Evolutionary conservation across 2,888 invertebrate genomes (phyloP), one percentile per base, ranked within the genome.

Genomic region (Drosophila robusta): DNA sequence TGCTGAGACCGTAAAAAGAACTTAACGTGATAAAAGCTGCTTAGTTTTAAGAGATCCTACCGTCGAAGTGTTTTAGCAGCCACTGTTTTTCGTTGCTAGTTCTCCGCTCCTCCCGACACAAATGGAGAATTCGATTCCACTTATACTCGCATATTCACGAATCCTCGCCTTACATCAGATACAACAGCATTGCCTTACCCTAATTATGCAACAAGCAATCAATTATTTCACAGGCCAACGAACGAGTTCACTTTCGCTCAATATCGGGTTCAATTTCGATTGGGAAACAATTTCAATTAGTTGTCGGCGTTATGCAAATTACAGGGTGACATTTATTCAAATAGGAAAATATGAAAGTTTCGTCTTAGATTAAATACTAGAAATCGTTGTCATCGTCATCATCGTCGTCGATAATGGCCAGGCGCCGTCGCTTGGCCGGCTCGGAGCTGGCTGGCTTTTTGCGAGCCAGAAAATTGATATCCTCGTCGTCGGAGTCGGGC

Each of bases 351-450:
- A 34, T 67, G 45, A 60, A 45, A 50, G 34, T 38, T 39, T 29
- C 49, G 49, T 65, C 52, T 38, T 58, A 36, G 52, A 74, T 70
- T 46, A 61, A 65, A 44, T 66, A 69, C 70, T 89, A 87, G 70
- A 89, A 87, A 63, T 78, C 77, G 68, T 78, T 52, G 41, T 90
- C 87, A 67, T 90, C 88, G 16, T 90, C 91, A 50, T 91, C 92
- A 58, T 91, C 91, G 68, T 91, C 91, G 63, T 91, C 90, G 78
- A 91, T 91, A 72, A 91, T 71, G 56, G 91, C 92, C 62, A 91
- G 67, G 60, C 92, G 91, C 70, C 92, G 91, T 60, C 92, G 91
- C 66, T 91, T 91, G 67, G 88, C 77, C 39, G 90, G 89, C 72
- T 87, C 80, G 12, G 47, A 60, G 58, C 42, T 70, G 45, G 63